Base-by-base conservation (phyloP, 1,140 invertebrate genomes). In the Ctenoplectra terminalis region DNA sequence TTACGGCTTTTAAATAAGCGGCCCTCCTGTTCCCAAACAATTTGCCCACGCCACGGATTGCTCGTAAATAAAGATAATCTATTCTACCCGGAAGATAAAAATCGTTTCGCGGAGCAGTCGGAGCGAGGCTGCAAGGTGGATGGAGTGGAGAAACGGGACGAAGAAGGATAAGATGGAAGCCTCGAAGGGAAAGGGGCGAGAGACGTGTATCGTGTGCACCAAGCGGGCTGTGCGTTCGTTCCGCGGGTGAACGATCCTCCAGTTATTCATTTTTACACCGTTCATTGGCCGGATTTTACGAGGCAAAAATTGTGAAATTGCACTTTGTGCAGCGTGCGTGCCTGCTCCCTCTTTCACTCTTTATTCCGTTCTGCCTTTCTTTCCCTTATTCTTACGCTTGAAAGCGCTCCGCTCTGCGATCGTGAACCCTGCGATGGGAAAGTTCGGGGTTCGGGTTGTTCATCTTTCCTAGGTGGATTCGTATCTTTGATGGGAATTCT, bases 61-160 rank as follows among this genome's bases (percentile, higher is more conserved):
- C 91, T 93, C 92, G 92, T 93, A 94, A 94, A 94, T 93, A 94
- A 94, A 92, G 92, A 93, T 94, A 94, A 94, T 94, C 92, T 94
- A 93, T 94, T 93, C 93, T 85, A 93, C 92, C 90, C 92, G 92
- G 92, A 93, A 94, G 92, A 92, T 93, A 93, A 93, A 94, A 93
- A 92, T 93, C 84, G 76, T 73, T 63, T 75, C 76, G 81, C 67
- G 72, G 70, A 63, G 37, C 37, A 20, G 37, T 20, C 40, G 50
- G 54, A 34, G 48, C 26, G 6, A 23, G 5, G 46, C 20, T 29
- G 23, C 26, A 54, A 60, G 61, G 23, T 3, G 82, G 61, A 77
- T 17, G 70, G 58, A 66, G 48, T 26, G 23, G 23, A 43, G 56
- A 56, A 26, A 34, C 60, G 46, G 13, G 37, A 20, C 26, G 60